phyloP scores from a whole-genome alignment of 1,140 invertebrate species.

The Drosophila pandora region DNA sequence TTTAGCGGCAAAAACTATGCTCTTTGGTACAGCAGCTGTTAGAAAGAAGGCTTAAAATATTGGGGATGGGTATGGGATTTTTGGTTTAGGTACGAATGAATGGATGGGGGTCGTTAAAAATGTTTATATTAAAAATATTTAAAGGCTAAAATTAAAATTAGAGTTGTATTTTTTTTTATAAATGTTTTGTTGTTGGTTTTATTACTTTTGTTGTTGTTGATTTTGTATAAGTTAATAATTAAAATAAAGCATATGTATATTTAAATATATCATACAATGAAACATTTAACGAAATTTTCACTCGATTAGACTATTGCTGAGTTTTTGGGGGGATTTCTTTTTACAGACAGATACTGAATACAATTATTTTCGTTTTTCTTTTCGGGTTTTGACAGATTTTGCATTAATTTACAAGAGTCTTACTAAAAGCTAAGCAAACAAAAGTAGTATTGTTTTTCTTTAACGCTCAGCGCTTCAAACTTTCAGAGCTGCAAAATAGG shows the following conservation, averaged over 20 bases:
- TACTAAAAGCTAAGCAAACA: conserved; percentile 72
- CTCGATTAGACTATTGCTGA: conserved; percentile 44
- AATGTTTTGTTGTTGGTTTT: conserved; percentile 62
- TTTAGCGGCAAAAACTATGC: conserved; percentile 45
- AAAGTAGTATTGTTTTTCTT: conserved; percentile 37
- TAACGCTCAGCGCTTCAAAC: conserved; percentile 73
- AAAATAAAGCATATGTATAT: conserved; percentile 70
- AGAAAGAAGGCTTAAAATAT: conserved; percentile 72
- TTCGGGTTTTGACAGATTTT: conserved; percentile 62
- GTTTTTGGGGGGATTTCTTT: conserved; percentile 50
- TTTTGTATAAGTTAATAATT: conserved; percentile 72
- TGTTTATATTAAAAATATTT: conserved; percentile 51
- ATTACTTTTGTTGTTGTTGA: conserved; percentile 62
- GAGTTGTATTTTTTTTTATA: conserved; percentile 61
- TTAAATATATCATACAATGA: conserved; percentile 79
- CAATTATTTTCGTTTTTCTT: conserved; percentile 56
- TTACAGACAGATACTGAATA: conserved; percentile 66
- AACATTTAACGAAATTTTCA: conserved; percentile 83
- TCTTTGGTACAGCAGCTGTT: conserved; percentile 74
- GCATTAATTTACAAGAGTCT: conserved; percentile 65
- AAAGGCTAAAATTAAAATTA: conserved; percentile 77
- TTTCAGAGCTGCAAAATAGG: conserved; percentile 71
- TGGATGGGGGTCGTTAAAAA: conserved; percentile 50
- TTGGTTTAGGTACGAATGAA: conserved; percentile 26
- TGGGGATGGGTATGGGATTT: conserved; percentile 14